Percentiles rank a stretch among this genome's conserved stretches.
These are phyloP conservation scores for Macrosoma leucophasiata DNA, from an alignment of 2,888 invertebrate species.

Conservation along the genomic window DNA sequence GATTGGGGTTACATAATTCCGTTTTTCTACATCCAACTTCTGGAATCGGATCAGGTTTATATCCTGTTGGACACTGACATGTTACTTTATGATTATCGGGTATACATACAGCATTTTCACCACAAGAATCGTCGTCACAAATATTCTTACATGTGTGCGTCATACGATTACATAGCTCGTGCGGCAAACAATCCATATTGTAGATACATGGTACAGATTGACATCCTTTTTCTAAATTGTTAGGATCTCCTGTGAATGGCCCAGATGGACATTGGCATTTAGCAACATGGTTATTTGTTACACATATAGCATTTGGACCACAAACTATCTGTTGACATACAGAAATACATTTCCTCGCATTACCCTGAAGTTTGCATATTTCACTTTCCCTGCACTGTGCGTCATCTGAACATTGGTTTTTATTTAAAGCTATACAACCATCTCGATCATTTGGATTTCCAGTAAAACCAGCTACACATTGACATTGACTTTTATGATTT, in stretches of 20 bases:
- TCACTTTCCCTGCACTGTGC: conserved; percentile 90
- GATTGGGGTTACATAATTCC: conserved; percentile 84
- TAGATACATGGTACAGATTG: conserved; percentile 89
- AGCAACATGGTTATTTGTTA: conserved; percentile 91
- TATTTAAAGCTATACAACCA: conserved; percentile 85
- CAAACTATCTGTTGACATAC: conserved; percentile 87
- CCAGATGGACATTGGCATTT: conserved; percentile 94
- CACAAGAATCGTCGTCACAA: conserved; percentile 88
- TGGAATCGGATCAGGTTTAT: conserved; percentile 86
- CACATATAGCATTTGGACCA: conserved; percentile 90
- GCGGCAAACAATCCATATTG: conserved; percentile 87
- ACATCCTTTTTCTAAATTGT: conserved; percentile 84
- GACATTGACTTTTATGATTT: conserved; percentile 85
- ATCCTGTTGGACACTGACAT: conserved; percentile 92
- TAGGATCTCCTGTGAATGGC: conserved; percentile 89
- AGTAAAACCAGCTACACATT: conserved; percentile 87
- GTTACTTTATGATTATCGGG: conserved; percentile 87
- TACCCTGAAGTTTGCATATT: conserved; percentile 80
- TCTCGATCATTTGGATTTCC: conserved; percentile 94
- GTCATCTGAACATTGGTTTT: conserved; percentile 86
- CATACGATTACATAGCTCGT: conserved; percentile 87
- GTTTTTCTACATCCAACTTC: conserved; percentile 86
- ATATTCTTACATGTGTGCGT: conserved; percentile 88
- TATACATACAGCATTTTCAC: conserved; percentile 90
- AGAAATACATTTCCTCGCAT: conserved; percentile 80